Evolutionary conservation across 1,140 invertebrate genomes (phyloP), one percentile per base, ranked within the genome.

Genomic region (Microplitis mediator): DNA sequence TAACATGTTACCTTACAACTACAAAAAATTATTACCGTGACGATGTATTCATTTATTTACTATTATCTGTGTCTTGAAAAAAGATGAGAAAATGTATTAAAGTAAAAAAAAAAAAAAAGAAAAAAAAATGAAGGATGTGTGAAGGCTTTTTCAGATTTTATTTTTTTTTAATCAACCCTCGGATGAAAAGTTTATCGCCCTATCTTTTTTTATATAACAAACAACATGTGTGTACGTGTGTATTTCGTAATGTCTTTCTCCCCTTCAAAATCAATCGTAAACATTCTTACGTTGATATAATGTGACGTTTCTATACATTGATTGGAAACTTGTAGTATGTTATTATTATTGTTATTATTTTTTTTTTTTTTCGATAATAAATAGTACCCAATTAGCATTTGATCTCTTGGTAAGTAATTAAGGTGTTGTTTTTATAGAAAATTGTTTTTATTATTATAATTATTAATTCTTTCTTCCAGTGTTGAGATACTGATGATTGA

Each of bases 81-180:
- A 9, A 35, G 34, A 50, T 52, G n/a, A 16, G 50, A 23, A 54
- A 71, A 74, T 60, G 39, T 54, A 62, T 69, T 5, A 66, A 60
- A 65, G 71, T 36, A 75, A 78, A 79, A 80, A 82, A 82, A 84
- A 85, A 23, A 23, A 23, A 23, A 23, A 45, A 75, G 77, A 79
- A 80, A 82, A 82, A 84, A 85, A 82, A 80, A 78, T 82, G 73
- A 76, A 80, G 75, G 74, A 81, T 58, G 77, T 81, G 78, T 84
- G 78, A 85, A 85, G 82, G 81, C 83, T 85, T 84, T 78, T 83
- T 75, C 75, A 85, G 81, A 79, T 80, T 84, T 84, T 85, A 83
- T 86, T 84, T 58, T 74, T 74, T 81, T 78, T 81, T 80, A 82
- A 84, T 85, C 81, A 86, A 85, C 81, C 82, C 61, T 82, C 79